A percentile compares a stretch with the other conserved stretches of the same genome.
Conservation (phyloP, 2,113 vertebrate species). For the Tonatia bakeri region DNA sequence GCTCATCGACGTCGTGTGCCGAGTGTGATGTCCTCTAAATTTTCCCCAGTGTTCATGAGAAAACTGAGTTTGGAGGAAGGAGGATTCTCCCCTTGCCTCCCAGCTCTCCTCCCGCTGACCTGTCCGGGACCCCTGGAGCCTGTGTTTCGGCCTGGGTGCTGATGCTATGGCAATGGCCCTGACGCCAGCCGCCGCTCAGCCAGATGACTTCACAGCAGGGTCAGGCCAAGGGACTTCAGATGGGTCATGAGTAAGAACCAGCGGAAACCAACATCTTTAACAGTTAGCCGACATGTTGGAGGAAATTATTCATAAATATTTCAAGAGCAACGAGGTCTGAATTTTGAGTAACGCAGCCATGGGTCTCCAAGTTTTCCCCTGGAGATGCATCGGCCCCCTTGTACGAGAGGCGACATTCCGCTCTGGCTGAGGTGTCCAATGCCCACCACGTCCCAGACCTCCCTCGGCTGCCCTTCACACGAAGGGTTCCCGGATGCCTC, state of each 20-base stretch:
- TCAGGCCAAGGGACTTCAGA: slow-evolving; percentile 57
- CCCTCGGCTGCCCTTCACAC: slow-evolving; percentile 67
- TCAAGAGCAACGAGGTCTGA: slow-evolving; percentile 70
- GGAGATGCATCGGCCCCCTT: slow-evolving; percentile 4
- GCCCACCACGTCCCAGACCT: slow-evolving; percentile 46
- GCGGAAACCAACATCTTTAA: slow-evolving; percentile 65
- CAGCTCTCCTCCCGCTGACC: slow-evolving; percentile 61
- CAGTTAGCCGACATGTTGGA: slow-evolving; percentile 71
- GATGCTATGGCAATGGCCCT: slow-evolving; percentile 56
- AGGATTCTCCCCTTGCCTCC: not conserved
- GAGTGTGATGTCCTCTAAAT: slow-evolving; percentile 40
- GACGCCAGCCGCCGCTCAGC: not conserved
- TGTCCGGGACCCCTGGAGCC: slow-evolving; percentile 48
- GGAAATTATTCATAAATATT: slow-evolving; percentile 79
- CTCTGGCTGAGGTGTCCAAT: slow-evolving; percentile 55
- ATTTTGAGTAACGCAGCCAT: slow-evolving; percentile 49
- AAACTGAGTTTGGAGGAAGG: slow-evolving; percentile 51
- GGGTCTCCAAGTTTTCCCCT: slow-evolving; percentile 67
- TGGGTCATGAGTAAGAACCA: slow-evolving; percentile 58
- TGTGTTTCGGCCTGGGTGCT: slow-evolving; percentile 50
- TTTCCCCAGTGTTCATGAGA: not conserved
- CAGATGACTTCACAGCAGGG: slow-evolving; percentile 51
- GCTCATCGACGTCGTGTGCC: not conserved
- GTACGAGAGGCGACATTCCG: not conserved
- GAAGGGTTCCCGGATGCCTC: slow-evolving; percentile 35